A percentile compares a stretch with the other conserved stretches of the same genome.
Conservation (phyloP, 2,888 invertebrate species). For the Andrena minutula region DNA sequence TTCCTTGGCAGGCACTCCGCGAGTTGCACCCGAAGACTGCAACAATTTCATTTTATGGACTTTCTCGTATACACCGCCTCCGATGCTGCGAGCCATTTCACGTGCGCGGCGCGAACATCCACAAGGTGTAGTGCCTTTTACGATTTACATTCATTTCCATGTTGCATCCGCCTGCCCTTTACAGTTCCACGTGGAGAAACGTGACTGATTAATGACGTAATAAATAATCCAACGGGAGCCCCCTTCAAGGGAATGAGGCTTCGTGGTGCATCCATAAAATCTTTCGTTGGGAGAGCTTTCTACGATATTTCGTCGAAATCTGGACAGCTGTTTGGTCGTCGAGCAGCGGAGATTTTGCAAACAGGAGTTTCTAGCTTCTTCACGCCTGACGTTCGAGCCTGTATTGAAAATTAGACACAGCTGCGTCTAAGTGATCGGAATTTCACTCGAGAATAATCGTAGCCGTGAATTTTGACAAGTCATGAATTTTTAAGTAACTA, state of each 20-base stretch:
- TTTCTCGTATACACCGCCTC: conserved; percentile 60
- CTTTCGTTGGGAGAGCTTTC: conserved; percentile 10
- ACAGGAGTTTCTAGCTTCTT: background rate
- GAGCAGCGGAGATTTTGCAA: conserved; percentile 11
- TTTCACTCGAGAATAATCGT: too few species aligned
- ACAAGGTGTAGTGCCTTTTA: conserved; percentile 73
- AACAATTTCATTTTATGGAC: conserved; percentile 81
- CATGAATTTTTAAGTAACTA: background rate
- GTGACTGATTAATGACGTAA: conserved; percentile 75
- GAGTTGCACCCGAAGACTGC: conserved; percentile 70
- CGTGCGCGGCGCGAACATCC: conserved; percentile 64
- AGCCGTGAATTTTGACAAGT: too few species aligned
- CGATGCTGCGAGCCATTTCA: conserved; percentile 68
- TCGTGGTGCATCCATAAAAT: conserved; percentile 65
- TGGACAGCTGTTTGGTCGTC: background rate
- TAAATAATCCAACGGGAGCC: conserved; percentile 71
- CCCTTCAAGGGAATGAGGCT: conserved; percentile 61
- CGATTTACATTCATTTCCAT: conserved; percentile 81
- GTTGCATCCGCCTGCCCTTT: conserved; percentile 74
- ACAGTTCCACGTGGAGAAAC: conserved; percentile 63
- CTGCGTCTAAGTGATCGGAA: too few species aligned
- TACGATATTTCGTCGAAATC: conserved; percentile 37
- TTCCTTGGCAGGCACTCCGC: conserved; percentile 22
- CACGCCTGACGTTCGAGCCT: too few species aligned
- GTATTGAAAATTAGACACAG: too few species aligned